These are phyloP conservation scores for Enteromius viviparus DNA, from an alignment of 2,797 vertebrate species.

Conservation along the genomic window DNA sequence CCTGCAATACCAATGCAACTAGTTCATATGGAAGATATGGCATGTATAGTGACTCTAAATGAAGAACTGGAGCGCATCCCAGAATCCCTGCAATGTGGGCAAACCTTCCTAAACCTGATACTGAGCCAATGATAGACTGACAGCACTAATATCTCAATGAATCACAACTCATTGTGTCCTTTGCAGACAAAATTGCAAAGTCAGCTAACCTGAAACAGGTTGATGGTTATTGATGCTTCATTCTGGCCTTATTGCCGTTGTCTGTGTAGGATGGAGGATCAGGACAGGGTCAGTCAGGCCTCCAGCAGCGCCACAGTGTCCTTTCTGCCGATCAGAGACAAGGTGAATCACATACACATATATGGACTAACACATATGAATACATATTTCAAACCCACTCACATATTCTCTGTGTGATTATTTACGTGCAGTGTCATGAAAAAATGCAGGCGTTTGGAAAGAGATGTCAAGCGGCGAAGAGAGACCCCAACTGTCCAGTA, in stretches of 20 bases:
- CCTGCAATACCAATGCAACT: neutral
- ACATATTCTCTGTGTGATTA: conserved; percentile 22
- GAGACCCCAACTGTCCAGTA: conserved; percentile 87
- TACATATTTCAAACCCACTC: neutral
- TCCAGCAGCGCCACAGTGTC: conserved; percentile 86
- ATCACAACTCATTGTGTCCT: neutral
- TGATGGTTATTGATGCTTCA: neutral
- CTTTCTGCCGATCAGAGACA: conserved; percentile 74
- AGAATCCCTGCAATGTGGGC: neutral
- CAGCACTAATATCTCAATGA: conserved; percentile 8
- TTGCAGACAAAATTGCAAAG: neutral
- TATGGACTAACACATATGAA: neutral
- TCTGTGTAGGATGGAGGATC: conserved; percentile 83
- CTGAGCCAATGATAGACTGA: neutral
- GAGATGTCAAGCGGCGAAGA: conserved; percentile 81
- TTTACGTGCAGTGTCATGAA: conserved; percentile 55
- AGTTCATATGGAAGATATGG: neutral
- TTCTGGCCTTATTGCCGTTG: neutral
- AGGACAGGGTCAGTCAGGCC: conserved; percentile 82
- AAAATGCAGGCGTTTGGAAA: conserved; percentile 89
- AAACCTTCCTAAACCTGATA: neutral
- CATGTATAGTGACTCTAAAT: neutral
- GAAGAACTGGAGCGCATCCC: neutral
- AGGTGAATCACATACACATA: conserved; percentile 68
- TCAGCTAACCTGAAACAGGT: neutral